Evolutionary conservation across 2,797 vertebrate genomes (phyloP), one percentile per base, ranked within the genome.

Genomic region (Danio kyathit): DNA sequence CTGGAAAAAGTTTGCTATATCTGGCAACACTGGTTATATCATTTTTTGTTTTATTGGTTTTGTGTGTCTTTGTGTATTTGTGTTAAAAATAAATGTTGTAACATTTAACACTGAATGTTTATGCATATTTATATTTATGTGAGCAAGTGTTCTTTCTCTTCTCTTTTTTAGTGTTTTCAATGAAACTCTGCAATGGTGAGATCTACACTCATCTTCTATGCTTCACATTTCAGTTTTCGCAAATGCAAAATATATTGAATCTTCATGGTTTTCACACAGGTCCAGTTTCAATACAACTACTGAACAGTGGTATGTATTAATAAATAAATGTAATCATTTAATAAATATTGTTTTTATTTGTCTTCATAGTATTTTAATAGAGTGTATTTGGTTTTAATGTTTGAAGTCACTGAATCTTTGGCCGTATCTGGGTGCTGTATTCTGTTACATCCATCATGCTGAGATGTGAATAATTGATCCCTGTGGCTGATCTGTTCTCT

Each of bases 231-330:
- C 5, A 0, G 11, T 65, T 43, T 57, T 66, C 66, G 44, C 14
- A 6, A 46, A 12, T 14, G 12, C 29, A 49, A 13, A 44, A 29
- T 29, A 38, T 77, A 1, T 49, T 51, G 56, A 14, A 44, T 78
- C 3, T 43, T 67, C 11, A 63, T 81, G 0, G 72, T 88, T 81
- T 0, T 71, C 66, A 57, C 82, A 74, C 70, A 95, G 94, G 93
- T 87, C 89, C 87, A 89, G 89, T 91, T 90, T 91, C 87, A 95
- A 94, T 91, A 93, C 94, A 91, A 95, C 94, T 90, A 86, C 91
- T 88, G 90, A 89, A 81, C 90, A 94, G 89, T 95, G 94, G 94
- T 95, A 84, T 85, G 92, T 77, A 21, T 49, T 38, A 11, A 75
- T 29, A n/a, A n/a, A n/a, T n/a, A n/a, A n/a, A n/a, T n/a, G n/a